Evolutionary conservation across 2,888 invertebrate genomes (phyloP).

Genomic region (Epinotia ramella): DNA sequence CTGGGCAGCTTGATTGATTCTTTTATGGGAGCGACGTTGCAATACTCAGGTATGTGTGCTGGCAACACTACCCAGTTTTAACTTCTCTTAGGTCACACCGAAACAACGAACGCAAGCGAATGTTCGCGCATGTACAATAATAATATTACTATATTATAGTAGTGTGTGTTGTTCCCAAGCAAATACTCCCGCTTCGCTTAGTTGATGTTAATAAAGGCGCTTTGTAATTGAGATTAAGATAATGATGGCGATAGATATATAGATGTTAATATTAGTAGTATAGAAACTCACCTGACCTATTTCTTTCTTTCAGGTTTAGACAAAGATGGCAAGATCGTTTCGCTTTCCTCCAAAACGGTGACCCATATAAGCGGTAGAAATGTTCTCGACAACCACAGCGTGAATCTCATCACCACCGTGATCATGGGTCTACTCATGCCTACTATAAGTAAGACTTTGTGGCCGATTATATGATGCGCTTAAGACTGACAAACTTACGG

Average conservation of each 20-base stretch:
- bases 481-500: not conserved
- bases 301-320: constrained; percentile 86
- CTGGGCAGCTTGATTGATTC: constrained; percentile 94
- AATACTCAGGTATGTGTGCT: constrained; percentile 89
- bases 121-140: no score
- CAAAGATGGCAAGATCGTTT: constrained; percentile 89
- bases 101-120: not conserved
- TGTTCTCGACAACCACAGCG: constrained; percentile 94
- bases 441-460: constrained; percentile 77
- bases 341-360: constrained; percentile 88
- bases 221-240: no score
- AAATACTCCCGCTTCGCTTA: no score
- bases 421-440: constrained; percentile 90
- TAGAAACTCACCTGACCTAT: not conserved
- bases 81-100: not conserved
- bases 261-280: no score
- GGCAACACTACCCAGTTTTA: not conserved
- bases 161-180: no score
- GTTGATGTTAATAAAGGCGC: no score
- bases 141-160: no score
- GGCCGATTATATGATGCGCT: constrained; percentile 62
- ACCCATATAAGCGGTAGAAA: constrained; percentile 91
- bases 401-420: constrained; percentile 93
- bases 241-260: no score
- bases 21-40: constrained; percentile 92